Percentiles rank a stretch among this genome's conserved stretches.
phyloP scores from a whole-genome alignment of 2,888 invertebrate genomes.

The Epinotia nisella region DNA sequence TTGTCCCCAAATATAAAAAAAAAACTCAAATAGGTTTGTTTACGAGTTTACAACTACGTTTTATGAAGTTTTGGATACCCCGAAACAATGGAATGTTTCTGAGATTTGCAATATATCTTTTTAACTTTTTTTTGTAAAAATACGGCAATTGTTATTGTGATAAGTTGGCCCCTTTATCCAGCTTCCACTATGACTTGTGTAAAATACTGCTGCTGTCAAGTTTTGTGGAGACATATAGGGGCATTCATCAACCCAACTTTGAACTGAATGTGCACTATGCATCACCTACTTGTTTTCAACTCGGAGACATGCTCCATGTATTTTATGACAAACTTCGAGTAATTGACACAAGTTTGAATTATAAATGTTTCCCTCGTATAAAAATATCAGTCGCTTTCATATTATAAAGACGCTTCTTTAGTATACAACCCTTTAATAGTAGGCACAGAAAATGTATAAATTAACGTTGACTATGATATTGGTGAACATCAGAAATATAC shows the following conservation, averaged over 20 bases:
- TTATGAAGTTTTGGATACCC: no score
- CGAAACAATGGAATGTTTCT: no score
- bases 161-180: constrained; percentile 53
- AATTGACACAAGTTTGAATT: not conserved
- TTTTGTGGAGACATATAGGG: constrained; percentile 47
- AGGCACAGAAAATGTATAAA: no score
- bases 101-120: no score
- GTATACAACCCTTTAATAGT: not conserved
- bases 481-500: not conserved
- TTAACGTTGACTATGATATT: no score
- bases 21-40: no score
- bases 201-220: constrained; percentile 53
- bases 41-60: no score
- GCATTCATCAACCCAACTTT: constrained; percentile 51
- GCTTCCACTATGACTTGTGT: constrained; percentile 47
- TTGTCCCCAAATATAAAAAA: no score
- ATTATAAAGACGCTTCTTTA: not conserved
- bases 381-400: not conserved
- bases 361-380: not conserved
- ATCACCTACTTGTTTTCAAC: constrained; percentile 46
- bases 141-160: not conserved
- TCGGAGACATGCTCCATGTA: constrained; percentile 13
- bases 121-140: no score
- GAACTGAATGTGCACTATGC: constrained; percentile 47
- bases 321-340: not conserved